These are phyloP conservation scores for Monochamus saltuarius DNA, from an alignment of 1,140 invertebrate species.

Conservation along the genomic window DNA sequence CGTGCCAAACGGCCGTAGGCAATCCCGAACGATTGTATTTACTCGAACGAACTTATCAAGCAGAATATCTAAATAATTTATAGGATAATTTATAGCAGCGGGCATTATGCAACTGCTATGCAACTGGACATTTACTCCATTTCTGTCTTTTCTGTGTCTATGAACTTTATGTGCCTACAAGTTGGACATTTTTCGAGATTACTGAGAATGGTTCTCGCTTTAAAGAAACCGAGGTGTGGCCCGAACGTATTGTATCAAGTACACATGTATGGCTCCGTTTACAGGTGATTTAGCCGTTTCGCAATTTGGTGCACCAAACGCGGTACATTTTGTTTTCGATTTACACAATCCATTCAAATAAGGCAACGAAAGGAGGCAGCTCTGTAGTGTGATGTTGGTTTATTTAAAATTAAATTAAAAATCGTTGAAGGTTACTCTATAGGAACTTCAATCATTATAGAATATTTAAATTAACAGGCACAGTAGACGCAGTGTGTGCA, in stretches of 20 bases:
- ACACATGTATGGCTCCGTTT: background rate
- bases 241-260: background rate
- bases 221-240: slow-evolving; percentile 4
- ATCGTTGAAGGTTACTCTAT: too few species aligned
- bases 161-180: slow-evolving; percentile 1
- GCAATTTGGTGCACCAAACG: too few species aligned
- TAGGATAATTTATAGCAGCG: slow-evolving; percentile 7
- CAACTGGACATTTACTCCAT: slow-evolving; percentile 13
- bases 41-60: slow-evolving; percentile 1
- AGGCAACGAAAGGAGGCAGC: too few species aligned
- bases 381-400: too few species aligned
- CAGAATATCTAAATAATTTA: slow-evolving; percentile 13
- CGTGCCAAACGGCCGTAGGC: background rate
- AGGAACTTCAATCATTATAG: too few species aligned
- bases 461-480: too few species aligned
- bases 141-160: slow-evolving; percentile 18
- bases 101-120: slow-evolving; percentile 8
- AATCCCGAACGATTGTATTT: slow-evolving; percentile 10
- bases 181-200: background rate
- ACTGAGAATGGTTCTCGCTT: background rate
- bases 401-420: too few species aligned
- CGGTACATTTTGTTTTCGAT: too few species aligned
- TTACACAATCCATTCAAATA: too few species aligned
- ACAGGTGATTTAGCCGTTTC: background rate
- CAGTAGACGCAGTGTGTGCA: too few species aligned